phyloP scores from a whole-genome alignment of 2,888 invertebrate species.

The Salticus scenicus region DNA sequence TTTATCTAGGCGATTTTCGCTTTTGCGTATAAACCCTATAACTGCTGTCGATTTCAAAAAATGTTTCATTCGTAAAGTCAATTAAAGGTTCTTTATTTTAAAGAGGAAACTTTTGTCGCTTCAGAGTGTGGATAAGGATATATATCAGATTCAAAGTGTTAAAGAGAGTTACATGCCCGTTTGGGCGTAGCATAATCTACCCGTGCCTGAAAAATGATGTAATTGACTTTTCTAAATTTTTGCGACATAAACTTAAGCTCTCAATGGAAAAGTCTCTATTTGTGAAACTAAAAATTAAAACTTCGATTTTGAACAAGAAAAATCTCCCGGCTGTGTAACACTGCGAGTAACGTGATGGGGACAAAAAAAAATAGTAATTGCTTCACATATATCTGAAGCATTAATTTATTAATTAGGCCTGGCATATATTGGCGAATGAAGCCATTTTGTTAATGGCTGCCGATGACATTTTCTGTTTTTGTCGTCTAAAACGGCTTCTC shows the following conservation, averaged over 20 bases:
- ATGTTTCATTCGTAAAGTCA: no score
- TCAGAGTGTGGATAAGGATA: no score
- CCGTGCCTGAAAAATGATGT: not conserved
- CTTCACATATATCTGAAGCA: conserved; percentile 19
- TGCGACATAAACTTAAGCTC: not conserved
- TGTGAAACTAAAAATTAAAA: not conserved
- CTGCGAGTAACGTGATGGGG: not conserved
- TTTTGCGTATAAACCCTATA: no score
- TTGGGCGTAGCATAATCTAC: not conserved
- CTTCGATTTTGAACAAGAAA: not conserved
- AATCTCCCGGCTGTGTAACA: not conserved
- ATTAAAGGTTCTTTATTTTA: no score
- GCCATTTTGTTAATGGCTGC: conserved; percentile 55
- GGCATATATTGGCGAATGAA: conserved; percentile 15
- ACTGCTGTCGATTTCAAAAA: no score
- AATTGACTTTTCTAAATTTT: not conserved
- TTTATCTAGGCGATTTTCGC: no score
- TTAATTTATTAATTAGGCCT: conserved; percentile 62
- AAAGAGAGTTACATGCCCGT: no score
- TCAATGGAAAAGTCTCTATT: not conserved
- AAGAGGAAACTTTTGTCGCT: no score
- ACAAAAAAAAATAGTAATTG: conserved; percentile 21
- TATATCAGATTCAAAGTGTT: no score
- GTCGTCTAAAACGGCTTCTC: conserved; percentile 37
- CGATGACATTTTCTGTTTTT: conserved; percentile 57